Base-by-base conservation (phyloP, 2,888 invertebrate species). In the Isotomurus palustris region DNA sequence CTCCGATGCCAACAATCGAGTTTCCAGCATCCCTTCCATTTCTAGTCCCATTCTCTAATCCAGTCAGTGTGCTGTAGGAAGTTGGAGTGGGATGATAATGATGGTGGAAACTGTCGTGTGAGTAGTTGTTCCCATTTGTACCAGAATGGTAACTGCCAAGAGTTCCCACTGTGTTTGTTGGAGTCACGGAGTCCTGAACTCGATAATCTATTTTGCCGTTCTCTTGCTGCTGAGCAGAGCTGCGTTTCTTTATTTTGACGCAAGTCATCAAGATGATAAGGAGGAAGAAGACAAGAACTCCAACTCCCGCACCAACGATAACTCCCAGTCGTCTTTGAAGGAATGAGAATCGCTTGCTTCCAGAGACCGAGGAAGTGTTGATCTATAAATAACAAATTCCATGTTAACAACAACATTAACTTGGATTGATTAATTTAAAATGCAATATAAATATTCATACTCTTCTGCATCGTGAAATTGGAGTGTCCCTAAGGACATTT, bases 231-330 rank as follows among this genome's bases (percentile, higher is more conserved):
- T 5, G 50, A 14, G 32, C 6, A 14, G 17, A 14, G 66, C 88
- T 81, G 72, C 90, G 84, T 76, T 91, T 88, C 76, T 91, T 87
- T 64, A 88, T 82, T 76, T 91, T 90, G 64, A 90, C 82, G 74
- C 89, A 90, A 25, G 88, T 88, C 64, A 91, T 79, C 44, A 86
- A 84, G n/a, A 89, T 87, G 55, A 90, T 86, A 72, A 91, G 79
- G 25, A 89, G 84, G 52, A 91, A 82, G 73, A 91, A 90, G 49
- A 91, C 88, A 61, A 90, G 82, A 72, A 89, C 86, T 53, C 90
- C 90, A 80, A 91, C 83, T 73, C 87, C 88, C 74, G 88, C 87
- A 51, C 91, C 91, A 55, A 91, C 86, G 71, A 91, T 88, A 66
- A 91, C 81, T 28, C 91, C 90, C 56, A 91, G 79, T 67, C 91